A percentile compares a stretch with the other conserved stretches of the same genome.
Evolutionary conservation across 1,140 invertebrate genomes (phyloP).

Genomic region (Calliphora vicina): DNA sequence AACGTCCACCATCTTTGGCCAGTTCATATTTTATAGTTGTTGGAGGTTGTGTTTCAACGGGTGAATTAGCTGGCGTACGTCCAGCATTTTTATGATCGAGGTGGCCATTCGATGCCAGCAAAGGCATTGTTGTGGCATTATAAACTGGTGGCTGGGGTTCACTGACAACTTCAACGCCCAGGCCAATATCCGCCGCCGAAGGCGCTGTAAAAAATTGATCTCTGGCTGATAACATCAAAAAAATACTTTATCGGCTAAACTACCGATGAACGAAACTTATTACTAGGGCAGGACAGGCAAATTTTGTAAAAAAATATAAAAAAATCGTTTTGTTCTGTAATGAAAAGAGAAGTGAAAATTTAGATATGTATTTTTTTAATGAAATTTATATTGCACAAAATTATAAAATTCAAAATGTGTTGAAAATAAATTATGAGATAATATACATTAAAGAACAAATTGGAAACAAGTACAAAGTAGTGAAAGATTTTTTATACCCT

Average conservation of each 20-base stretch:
- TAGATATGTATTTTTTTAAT: no score
- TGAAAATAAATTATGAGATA: no score
- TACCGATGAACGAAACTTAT: not conserved
- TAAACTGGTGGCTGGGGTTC: conserved; percentile 26
- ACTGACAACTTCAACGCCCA: conserved; percentile 46
- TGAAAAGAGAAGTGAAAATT: not conserved
- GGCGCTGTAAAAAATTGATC: conserved; percentile 50
- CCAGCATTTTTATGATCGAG: not conserved
- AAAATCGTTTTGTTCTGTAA: not conserved
- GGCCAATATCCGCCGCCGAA: conserved; percentile 43
- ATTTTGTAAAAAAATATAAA: not conserved
- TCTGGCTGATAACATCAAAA: conserved; percentile 50
- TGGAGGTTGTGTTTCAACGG: not conserved
- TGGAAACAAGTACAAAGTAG: no score
- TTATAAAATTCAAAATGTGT: no score
- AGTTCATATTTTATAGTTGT: not conserved
- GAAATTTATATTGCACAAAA: no score
- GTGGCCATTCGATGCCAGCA: conserved; percentile 40
- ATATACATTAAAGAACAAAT: no score
- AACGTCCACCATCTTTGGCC: conserved; percentile 44
- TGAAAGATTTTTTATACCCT: no score
- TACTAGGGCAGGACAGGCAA: not conserved
- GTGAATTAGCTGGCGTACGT: not conserved
- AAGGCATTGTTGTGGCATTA: conserved; percentile 56
- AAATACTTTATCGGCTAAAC: not conserved